Evolutionary conservation across 2,888 invertebrate species (phyloP).

Genomic region (Dorcus parallelipipedus): DNA sequence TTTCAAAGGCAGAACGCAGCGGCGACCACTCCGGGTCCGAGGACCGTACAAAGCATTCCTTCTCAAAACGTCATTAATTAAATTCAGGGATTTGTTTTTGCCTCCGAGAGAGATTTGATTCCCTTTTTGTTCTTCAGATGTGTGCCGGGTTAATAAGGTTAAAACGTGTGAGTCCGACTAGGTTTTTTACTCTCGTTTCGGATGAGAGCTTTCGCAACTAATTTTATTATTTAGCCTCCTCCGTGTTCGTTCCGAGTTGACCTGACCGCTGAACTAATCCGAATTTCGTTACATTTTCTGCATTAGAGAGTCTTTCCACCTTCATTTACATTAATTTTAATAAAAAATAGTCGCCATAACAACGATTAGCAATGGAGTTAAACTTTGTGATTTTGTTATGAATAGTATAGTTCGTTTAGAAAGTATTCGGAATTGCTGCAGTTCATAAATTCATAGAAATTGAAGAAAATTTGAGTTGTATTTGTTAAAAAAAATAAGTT

Average conservation of each 20-base stretch:
- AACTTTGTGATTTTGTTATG: too few species aligned
- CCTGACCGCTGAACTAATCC: neutral
- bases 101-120: constrained; percentile 42
- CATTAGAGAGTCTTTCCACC: too few species aligned
- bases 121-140: constrained; percentile 43
- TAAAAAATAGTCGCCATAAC: too few species aligned
- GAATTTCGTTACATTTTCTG: too few species aligned
- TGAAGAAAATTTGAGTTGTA: too few species aligned
- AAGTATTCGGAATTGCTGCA: too few species aligned
- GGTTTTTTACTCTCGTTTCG: neutral
- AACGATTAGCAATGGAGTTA: too few species aligned
- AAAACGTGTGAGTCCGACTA: constrained; percentile 30
- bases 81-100: constrained; percentile 50
- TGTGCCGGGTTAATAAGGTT: constrained; percentile 42
- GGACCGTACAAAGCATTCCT: constrained; percentile 47
- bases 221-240: constrained; percentile 5
- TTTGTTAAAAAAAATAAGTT: too few species aligned
- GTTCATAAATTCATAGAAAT: too few species aligned
- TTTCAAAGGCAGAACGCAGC: constrained; percentile 39
- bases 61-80: constrained; percentile 49
- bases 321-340: too few species aligned
- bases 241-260: neutral
- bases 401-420: too few species aligned
- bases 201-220: neutral
- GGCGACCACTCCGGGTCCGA: constrained; percentile 24